Base-by-base conservation (phyloP, 2,797 vertebrate species). In the Micromesistius poutassou region DNA sequence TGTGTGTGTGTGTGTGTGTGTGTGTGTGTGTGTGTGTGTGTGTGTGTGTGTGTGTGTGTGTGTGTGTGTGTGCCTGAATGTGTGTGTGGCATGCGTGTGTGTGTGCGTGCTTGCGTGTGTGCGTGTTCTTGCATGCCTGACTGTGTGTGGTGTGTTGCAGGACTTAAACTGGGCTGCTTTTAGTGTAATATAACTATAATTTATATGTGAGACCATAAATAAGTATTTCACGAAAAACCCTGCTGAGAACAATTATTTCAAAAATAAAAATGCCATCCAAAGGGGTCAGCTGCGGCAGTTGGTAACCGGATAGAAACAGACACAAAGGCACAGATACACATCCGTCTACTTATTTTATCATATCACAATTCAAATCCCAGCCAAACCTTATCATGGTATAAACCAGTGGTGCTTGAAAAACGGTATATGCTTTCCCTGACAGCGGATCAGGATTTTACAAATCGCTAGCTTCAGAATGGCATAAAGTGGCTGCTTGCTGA, bases 381-480 rank as follows among this genome's bases (percentile, higher is more conserved):
- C 89, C 83, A 85, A 85, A 88, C 89, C 79, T 83, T 90, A 90
- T 90, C 87, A 83, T 16, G 19, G 46, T 30, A 42, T 71, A 5
- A 71, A 90, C 86, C 89, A 86, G 86, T 87, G 89, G 72, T 22
- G 76, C 74, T 77, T 83, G 87, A 79, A 83, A 79, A 82, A 31
- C 75, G 80, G 79, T 82, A 82, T 79, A 85, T 84, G 81, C 76
- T 73, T 75, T 84, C 79, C 71, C 80, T 89, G 81, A 88, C 84
- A 84, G 86, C 77, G 74, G 71, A 86, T 83, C 88, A 84, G 85
- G 86, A 87, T 88, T 88, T 78, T 86, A 89, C 85, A 91, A 89
- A 88, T 86, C 83, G 83, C 77, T 84, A 81, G 83, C 80, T 81
- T 86, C 87, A 68, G 89, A 89, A 75, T 81, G 62, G 87, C 89